phyloP scores from a whole-genome alignment of 2,797 vertebrate species.

The Acanthis flammea region DNA sequence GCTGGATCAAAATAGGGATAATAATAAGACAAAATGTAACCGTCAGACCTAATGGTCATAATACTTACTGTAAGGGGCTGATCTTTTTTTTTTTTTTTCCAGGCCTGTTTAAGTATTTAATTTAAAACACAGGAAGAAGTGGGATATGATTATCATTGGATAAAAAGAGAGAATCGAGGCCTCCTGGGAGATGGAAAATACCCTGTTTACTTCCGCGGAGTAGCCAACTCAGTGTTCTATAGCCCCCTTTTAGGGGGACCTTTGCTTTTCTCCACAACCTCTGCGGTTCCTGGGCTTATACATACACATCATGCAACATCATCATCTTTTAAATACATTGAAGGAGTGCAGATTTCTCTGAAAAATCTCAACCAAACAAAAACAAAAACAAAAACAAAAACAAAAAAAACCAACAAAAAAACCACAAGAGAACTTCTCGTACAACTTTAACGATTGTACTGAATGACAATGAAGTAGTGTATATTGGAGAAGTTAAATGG shows the following conservation, averaged over 20 bases:
- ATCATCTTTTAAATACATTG: neutral
- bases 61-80: neutral
- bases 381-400: neutral
- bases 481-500: neutral
- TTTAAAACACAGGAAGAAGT: neutral
- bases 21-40: neutral
- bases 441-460: neutral
- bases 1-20: neutral
- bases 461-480: neutral
- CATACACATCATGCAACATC: rapidly evolving
- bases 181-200: neutral
- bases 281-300: neutral
- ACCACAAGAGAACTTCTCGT: neutral
- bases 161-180: neutral
- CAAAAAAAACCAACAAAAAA: no score
- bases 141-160: neutral
- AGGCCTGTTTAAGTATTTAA: neutral
- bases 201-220: neutral
- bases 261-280: neutral
- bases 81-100: neutral
- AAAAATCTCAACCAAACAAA: neutral
- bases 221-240: neutral
- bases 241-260: neutral
- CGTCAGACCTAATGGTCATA: neutral
- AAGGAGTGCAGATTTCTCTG: neutral